Evolutionary conservation across 2,113 vertebrate genomes (phyloP).

Genomic region (Petaurus breviceps): DNA sequence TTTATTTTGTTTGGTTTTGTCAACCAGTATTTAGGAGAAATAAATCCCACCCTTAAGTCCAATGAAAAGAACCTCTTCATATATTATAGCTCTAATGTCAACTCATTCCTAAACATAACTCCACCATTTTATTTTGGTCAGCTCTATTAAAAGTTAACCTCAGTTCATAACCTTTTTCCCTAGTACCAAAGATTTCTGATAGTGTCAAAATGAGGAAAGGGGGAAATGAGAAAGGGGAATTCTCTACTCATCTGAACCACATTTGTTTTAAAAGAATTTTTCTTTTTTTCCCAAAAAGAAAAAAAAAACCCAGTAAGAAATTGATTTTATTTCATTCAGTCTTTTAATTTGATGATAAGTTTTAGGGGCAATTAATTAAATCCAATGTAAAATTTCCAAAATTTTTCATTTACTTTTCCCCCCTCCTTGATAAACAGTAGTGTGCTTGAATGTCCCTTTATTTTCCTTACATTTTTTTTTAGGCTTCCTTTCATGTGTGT

Average conservation of each 20-base stretch:
- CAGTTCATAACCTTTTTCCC: conserved; percentile 63
- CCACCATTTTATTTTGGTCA: conserved; percentile 7
- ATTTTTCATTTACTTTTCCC: conserved; percentile 68
- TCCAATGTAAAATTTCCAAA: conserved; percentile 70
- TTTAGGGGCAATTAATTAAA: conserved; percentile 78
- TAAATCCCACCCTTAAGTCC: not conserved
- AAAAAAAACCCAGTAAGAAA: conserved; percentile 59
- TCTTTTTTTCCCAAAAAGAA: conserved; percentile 31
- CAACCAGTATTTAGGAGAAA: not conserved
- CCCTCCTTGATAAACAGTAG: conserved; percentile 73
- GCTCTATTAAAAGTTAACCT: conserved; percentile 55
- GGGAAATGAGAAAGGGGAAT: conserved; percentile 40
- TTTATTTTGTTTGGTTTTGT: not conserved
- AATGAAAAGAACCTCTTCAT: not conserved
- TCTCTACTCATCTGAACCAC: conserved; percentile 62
- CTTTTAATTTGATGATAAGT: conserved; percentile 78
- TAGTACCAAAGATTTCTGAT: conserved; percentile 50
- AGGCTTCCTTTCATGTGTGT: conserved; percentile 84
- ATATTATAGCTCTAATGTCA: conserved; percentile 55
- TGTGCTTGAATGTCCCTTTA: conserved; percentile 65
- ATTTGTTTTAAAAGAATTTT: conserved; percentile 47
- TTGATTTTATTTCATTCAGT: conserved; percentile 60
- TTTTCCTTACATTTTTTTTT: conserved; percentile 77
- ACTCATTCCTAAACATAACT: not conserved
- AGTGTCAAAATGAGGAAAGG: conserved; percentile 45